phyloP scores from a whole-genome alignment of 2,113 vertebrate species.

The Rattus rattus region DNA sequence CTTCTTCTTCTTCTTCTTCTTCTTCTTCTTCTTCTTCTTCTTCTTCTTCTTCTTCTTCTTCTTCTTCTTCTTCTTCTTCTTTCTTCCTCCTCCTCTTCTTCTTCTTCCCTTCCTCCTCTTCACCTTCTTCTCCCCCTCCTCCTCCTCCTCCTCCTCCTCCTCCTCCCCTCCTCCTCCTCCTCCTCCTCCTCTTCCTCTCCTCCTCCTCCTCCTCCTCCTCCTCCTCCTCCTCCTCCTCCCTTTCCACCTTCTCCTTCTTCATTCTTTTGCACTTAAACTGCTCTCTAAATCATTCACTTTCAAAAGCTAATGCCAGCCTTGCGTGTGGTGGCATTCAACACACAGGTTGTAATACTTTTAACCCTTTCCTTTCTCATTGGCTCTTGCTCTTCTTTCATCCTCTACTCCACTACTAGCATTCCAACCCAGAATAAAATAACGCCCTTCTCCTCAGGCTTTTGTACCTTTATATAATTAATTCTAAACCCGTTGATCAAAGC shows the following conservation, averaged over 20 bases:
- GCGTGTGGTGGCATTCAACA: constrained; percentile 9
- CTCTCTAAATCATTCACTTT: constrained; percentile 62
- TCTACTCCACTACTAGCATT: neutral
- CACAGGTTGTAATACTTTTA: constrained; percentile 53
- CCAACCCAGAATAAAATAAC: neutral
- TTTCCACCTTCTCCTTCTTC: neutral
- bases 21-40: too few relatives aligned
- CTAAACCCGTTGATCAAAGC: neutral
- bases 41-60: too few relatives aligned
- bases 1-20: too few relatives aligned
- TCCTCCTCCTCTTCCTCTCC: too few relatives aligned
- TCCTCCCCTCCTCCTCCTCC: too few relatives aligned
- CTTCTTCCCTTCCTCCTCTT: too few relatives aligned
- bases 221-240: too few relatives aligned
- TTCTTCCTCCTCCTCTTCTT: too few relatives aligned
- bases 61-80: too few relatives aligned
- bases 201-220: too few relatives aligned
- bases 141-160: too few relatives aligned
- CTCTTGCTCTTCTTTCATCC: neutral
- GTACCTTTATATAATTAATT: neutral
- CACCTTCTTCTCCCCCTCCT: too few relatives aligned
- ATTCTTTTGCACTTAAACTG: constrained; percentile 36
- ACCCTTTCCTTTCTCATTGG: constrained; percentile 48
- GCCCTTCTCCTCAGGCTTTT: neutral
- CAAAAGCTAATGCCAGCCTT: constrained; percentile 61